phyloP scores from a whole-genome alignment of 2,888 invertebrate species.

The Sycophila texana region DNA sequence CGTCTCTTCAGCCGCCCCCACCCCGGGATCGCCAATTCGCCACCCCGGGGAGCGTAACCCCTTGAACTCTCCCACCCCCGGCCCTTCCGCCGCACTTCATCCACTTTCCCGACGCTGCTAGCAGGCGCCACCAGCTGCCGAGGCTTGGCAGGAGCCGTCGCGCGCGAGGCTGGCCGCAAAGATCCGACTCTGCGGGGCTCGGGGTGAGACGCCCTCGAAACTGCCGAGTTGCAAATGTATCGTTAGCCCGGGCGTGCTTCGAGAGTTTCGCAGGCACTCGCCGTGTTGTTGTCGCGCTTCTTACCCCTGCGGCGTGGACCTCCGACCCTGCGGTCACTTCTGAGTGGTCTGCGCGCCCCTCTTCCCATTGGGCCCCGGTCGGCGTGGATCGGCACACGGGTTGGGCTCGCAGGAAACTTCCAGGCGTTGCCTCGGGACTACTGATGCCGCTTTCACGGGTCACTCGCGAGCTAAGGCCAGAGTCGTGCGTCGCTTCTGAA shows the following conservation, averaged over 20 bases:
- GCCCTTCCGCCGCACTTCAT: constrained; percentile 26
- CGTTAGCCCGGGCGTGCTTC: constrained; percentile 61
- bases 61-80: constrained; percentile 38
- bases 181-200: neutral
- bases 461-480: too few relatives aligned
- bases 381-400: neutral
- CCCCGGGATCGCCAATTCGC: constrained; percentile 41
- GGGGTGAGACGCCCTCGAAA: constrained; percentile 59
- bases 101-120: constrained; percentile 37
- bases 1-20: constrained; percentile 12
- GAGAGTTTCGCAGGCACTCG: constrained; percentile 52
- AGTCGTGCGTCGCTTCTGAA: too few relatives aligned
- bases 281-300: neutral
- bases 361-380: neutral
- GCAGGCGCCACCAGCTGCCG: neutral
- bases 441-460: too few relatives aligned
- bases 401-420: neutral
- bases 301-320: neutral
- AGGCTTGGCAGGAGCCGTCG: constrained; percentile 47
- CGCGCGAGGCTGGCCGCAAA: neutral
- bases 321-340: neutral
- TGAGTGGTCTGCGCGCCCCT: neutral
- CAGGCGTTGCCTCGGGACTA: neutral
- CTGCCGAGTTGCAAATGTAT: constrained; percentile 68
- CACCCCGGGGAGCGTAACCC: constrained; percentile 47